Evolutionary conservation across 2,888 invertebrate species (phyloP), one percentile per base, ranked within the genome.

Genomic region (Litoditis marina): DNA sequence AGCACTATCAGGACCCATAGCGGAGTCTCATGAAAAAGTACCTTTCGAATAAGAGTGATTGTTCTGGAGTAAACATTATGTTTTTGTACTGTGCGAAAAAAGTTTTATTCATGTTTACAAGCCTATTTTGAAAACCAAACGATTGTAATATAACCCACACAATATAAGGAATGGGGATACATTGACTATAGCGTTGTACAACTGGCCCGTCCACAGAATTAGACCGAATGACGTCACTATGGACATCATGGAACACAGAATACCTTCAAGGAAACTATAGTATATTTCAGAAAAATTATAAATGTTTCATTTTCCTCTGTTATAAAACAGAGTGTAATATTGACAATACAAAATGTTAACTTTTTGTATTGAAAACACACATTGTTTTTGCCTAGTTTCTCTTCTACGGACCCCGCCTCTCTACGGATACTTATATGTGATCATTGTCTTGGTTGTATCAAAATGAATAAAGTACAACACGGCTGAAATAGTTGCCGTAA

Each of bases 161-260:
- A 80, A 60, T 31, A 82, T 75, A 30, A 82, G 73, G 51, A 81
- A 81, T 5, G 81, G 81, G 16, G 80, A 81, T 0, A 81, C 79
- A 63, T 82, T 82, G 27, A 81, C 81, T 56, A 81, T 82, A 1
- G 79, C 79, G 55, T 81, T 81, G 69, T 81, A 81, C 27, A 76
- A 60, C 32, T 65, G 70, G 11, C 81, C 81, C 42, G 52, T 63
- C 81, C 81, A 82, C 7, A 82, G 69, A 28, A 81, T 63, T 30
- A 80, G 46, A 5, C 81, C 82, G 56, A 78, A 82, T 5, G 80
- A 79, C 25, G 77, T 77, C 7, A 74, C 74, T 0, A 74, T 74
- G 2, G 81, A 77, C 61, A 80, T 51, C 11, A 81, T 59, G n/a
- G 81, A 80, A 53, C 79, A 79, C 49, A 76, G 19, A 11, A 81